Conservation (phyloP, 2,888 invertebrate species). For the Endotricha flammealis region DNA sequence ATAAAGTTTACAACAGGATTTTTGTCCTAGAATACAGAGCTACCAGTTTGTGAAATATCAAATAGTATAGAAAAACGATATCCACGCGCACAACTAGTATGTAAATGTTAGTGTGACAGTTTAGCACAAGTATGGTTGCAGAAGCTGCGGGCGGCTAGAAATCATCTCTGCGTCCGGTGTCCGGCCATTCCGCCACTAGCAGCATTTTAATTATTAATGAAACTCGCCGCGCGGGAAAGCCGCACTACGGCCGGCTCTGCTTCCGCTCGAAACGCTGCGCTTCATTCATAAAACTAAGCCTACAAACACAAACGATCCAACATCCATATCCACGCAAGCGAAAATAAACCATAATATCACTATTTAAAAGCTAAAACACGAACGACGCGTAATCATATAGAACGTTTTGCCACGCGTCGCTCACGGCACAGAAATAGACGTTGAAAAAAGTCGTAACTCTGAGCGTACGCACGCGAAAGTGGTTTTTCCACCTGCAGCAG, state of each 20-base stretch:
- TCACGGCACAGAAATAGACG: constrained; percentile 59
- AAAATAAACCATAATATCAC: constrained; percentile 39
- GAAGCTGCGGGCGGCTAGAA: constrained; percentile 62
- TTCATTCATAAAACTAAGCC: constrained; percentile 72
- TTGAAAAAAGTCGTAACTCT: constrained; percentile 69
- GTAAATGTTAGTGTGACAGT: constrained; percentile 21
- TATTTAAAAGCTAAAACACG: constrained; percentile 31
- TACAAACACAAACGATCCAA: constrained; percentile 32
- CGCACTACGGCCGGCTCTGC: constrained; percentile 69
- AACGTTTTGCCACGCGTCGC: constrained; percentile 31
- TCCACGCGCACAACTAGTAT: background rate
- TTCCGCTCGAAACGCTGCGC: constrained; percentile 75
- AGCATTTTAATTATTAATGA: constrained; percentile 77
- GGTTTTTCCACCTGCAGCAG: constrained; percentile 60
- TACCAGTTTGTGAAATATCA: too few relatives aligned
- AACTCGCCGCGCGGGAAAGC: constrained; percentile 75
- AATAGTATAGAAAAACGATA: background rate
- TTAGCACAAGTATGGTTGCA: constrained; percentile 29
- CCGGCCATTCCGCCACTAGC: constrained; percentile 72
- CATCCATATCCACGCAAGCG: constrained; percentile 22
- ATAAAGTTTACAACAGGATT: too few relatives aligned
- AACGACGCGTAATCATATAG: constrained; percentile 21
- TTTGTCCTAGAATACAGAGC: too few relatives aligned
- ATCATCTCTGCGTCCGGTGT: constrained; percentile 74
- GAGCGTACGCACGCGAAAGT: constrained; percentile 62